phyloP scores from a whole-genome alignment of 1,140 invertebrate species.

The Belonocnema kinseyi region DNA sequence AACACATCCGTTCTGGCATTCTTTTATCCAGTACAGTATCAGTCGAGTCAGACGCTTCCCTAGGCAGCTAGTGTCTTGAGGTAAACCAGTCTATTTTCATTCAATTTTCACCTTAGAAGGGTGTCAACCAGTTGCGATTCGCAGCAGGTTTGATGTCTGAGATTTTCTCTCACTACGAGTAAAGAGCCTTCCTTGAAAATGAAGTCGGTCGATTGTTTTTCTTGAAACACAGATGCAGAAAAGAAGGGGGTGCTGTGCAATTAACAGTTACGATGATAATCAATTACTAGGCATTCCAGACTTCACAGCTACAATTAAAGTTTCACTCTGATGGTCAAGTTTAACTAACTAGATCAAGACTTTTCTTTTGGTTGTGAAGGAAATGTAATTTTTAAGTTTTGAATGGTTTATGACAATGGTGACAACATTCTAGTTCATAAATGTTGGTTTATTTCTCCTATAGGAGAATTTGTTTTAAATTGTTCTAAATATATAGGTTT shows the following conservation, averaged over 20 bases:
- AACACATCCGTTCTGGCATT: background rate
- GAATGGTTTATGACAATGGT: background rate
- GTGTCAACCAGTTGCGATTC: background rate
- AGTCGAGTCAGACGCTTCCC: background rate
- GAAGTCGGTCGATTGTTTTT: slow-evolving; percentile 8
- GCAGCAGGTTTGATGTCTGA: background rate
- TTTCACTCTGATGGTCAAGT: slow-evolving; percentile 2
- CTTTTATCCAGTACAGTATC: background rate
- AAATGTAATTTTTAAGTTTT: background rate
- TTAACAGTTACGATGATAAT: background rate
- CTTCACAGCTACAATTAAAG: slow-evolving; percentile 3
- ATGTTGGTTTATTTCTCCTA: no score
- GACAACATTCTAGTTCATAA: background rate
- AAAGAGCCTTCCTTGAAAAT: background rate
- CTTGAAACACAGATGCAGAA: background rate
- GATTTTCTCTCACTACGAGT: slow-evolving; percentile 4
- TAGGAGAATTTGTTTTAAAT: no score
- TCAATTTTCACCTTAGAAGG: background rate
- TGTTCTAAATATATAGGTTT: no score
- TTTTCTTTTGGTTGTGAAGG: background rate
- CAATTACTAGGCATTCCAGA: background rate
- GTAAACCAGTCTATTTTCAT: slow-evolving; percentile 18
- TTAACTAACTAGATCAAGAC: slow-evolving; percentile 3
- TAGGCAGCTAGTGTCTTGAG: background rate
- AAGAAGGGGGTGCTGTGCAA: slow-evolving; percentile 12